These are phyloP conservation scores for Metopia argyrocephala DNA, from an alignment of 2,888 invertebrate species.

Conservation along the genomic window DNA sequence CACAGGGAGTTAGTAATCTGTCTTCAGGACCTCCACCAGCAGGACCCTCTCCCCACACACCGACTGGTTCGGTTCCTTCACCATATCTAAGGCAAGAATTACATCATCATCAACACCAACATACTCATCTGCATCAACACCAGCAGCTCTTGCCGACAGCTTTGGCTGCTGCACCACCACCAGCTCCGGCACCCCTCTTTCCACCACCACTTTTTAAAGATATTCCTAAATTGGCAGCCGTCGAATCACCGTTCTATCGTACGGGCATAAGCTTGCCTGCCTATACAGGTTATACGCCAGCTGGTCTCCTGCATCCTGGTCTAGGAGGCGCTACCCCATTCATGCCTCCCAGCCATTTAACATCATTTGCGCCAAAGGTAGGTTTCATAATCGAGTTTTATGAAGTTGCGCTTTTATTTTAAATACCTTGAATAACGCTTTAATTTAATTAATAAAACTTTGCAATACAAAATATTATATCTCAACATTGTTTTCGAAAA, in stretches of 20 bases:
- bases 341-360: conserved; percentile 91
- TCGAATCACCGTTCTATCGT: conserved; percentile 89
- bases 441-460: too few relatives aligned
- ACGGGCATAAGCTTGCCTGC: conserved; percentile 83
- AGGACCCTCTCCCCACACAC: conserved; percentile 58
- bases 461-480: too few relatives aligned
- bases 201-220: conserved; percentile 91
- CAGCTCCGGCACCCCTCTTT: conserved; percentile 78
- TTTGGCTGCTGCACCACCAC: conserved; percentile 81
- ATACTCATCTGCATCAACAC: conserved; percentile 93
- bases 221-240: conserved; percentile 89
- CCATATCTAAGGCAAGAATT: conserved; percentile 89
- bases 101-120: conserved; percentile 96
- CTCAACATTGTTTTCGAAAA: too few relatives aligned
- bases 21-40: conserved; percentile 74
- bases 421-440: too few relatives aligned
- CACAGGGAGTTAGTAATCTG: conserved; percentile 64
- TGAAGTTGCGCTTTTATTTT: too few relatives aligned
- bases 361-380: conserved; percentile 94
- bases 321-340: conserved; percentile 89
- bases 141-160: conserved; percentile 86
- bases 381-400: conserved; percentile 64
- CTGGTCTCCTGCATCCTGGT: conserved; percentile 86
- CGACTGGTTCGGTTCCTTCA: conserved; percentile 68
- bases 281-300: conserved; percentile 88